Evolutionary conservation across 2,113 vertebrate genomes (phyloP), one percentile per base, ranked within the genome.

Genomic region (Amazona vittata): DNA sequence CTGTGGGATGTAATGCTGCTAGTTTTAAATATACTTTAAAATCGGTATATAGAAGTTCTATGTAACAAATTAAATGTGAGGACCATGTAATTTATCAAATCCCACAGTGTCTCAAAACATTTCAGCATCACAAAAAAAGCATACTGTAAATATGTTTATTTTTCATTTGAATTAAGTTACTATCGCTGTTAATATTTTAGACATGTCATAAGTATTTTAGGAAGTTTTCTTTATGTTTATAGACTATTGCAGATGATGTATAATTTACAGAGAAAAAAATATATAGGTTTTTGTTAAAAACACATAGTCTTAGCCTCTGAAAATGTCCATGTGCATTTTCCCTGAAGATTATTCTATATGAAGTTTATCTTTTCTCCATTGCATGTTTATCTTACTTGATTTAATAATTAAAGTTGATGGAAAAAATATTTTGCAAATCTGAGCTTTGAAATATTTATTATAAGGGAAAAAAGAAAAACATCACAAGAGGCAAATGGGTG

Each of bases 191-290:
- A 97, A 94, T 93, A 93, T 94, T 97, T 97, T 64, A 95, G 35
- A 59, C 3, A 15, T 13, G 5, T 46, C 29, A 89, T 92, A 86
- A 95, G 93, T 96, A 97, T 95, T 97, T 94, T 83, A 97, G 35
- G 19, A 96, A 83, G 41, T 90, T 97, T 94, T 84, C 63, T 94
- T 88, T 75, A 67, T 74, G 22, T 46, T 41, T 92, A 89, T 71
- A 94, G 19, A 84, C 31, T 24, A 68, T 37, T 47, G 29, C 49
- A 95, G 63, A 6, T 91, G 39, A 91, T 95, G 49, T 37, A 89
- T 83, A 69, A 97, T 96, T 95, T 68, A 96, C 73, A 17, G 25
- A 26, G 10, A 90, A 90, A 84, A 20, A 79, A 25, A 85, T 25
- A 70, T 31, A 71, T 25, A 92, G 35, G 26, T 59, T 43, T 90